Evolutionary conservation across 2,888 invertebrate species (phyloP).

Genomic region (Disparrhopalites patrizii): DNA sequence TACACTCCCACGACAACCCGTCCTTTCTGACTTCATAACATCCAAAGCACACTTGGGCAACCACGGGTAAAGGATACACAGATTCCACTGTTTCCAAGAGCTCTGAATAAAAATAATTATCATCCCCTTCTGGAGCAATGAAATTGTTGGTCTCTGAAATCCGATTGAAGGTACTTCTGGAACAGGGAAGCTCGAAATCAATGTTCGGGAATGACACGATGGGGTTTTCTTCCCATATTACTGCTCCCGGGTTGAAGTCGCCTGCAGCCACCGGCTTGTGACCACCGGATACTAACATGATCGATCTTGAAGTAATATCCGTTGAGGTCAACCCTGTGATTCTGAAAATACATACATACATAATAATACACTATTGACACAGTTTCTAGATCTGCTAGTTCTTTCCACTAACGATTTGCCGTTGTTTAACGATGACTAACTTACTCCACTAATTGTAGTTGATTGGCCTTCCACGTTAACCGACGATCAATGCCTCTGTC

Average conservation of each 20-base stretch:
- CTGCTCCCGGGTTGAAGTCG: neutral
- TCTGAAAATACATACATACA: too few species aligned
- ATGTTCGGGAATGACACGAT: neutral
- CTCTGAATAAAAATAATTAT: neutral
- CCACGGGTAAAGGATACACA: neutral
- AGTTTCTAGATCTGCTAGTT: too few species aligned
- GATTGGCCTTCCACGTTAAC: too few species aligned
- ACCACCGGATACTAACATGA: too few species aligned
- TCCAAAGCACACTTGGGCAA: slow-evolving; percentile 3
- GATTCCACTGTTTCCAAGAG: neutral
- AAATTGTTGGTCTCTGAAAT: neutral
- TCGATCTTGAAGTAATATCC: too few species aligned
- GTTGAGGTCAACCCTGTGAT: too few species aligned
- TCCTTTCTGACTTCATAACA: neutral
- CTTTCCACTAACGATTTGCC: too few species aligned
- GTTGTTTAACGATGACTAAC: too few species aligned
- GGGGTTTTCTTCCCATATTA: neutral
- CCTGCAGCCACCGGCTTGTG: too few species aligned
- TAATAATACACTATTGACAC: too few species aligned
- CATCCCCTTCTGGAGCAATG: neutral
- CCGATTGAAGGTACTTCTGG: neutral
- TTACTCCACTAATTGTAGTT: too few species aligned
- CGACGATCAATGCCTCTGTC: too few species aligned
- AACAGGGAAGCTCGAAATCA: neutral
- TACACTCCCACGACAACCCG: neutral